A percentile compares a stretch with the other conserved stretches of the same genome.
These are phyloP conservation scores for Mungos mungo DNA, from an alignment of 2,113 vertebrate genomes.

Conservation along the genomic window DNA sequence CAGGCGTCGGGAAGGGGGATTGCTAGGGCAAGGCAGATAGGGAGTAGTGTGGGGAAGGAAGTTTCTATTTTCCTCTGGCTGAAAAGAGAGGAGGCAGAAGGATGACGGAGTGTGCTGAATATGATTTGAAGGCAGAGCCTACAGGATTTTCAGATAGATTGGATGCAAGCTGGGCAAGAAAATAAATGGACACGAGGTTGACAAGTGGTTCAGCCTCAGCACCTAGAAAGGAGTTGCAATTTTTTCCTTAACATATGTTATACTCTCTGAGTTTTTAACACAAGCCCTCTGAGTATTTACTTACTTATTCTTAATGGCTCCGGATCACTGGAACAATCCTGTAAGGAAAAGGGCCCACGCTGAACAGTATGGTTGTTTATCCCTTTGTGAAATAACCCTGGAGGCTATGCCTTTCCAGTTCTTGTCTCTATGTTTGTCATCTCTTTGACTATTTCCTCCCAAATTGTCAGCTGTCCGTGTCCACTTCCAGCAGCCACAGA, in stretches of 20 bases:
- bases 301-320: neutral
- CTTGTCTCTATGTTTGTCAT: too few species aligned
- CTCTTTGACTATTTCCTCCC: neutral
- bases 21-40: neutral
- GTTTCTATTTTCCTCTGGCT: neutral
- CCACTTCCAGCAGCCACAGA: neutral
- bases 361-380: neutral
- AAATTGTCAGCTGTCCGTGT: too few species aligned
- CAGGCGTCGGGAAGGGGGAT: neutral
- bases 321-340: neutral
- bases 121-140: neutral
- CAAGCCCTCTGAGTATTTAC: neutral
- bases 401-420: neutral
- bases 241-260: neutral
- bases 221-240: neutral
- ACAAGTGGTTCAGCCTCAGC: too few species aligned
- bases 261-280: neutral
- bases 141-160: too few species aligned
- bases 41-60: accelerated
- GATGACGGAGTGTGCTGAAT: neutral
- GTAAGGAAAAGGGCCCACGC: neutral
- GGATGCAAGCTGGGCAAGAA: neutral
- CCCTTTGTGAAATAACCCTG: neutral
- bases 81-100: neutral
- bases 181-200: neutral